phyloP scores from a whole-genome alignment of 2,113 vertebrate genomes.

The Thalassoma bifasciatum region DNA sequence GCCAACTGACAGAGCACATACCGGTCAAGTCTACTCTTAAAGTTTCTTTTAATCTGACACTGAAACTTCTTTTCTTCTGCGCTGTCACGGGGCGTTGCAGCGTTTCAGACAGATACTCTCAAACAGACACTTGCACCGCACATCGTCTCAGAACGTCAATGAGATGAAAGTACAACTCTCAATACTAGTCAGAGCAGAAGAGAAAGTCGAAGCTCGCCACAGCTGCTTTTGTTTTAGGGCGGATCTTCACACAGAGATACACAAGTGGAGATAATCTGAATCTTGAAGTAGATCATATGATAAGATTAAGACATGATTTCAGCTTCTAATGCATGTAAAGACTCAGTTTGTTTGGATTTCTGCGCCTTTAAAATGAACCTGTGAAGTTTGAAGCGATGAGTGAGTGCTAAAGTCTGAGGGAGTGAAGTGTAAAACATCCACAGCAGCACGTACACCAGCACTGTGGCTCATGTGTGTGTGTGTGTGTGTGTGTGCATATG shows the following conservation, averaged over 20 bases:
- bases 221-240: conserved; percentile 4
- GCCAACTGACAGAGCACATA: conserved; percentile 15
- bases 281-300: background rate
- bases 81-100: conserved; percentile 9
- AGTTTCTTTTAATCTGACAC: conserved; percentile 30
- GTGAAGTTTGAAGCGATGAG: background rate
- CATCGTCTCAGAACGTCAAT: conserved; percentile 44
- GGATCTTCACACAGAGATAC: background rate
- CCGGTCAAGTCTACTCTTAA: conserved; percentile 3
- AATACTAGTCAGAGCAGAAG: conserved; percentile 52
- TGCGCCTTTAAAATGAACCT: conserved; percentile 1
- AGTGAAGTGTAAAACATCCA: conserved; percentile 46
- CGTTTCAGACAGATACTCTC: conserved; percentile 33
- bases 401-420: conserved; percentile 9
- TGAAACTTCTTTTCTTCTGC: conserved; percentile 25
- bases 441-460: conserved; percentile 34
- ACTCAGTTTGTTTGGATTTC: conserved; percentile 6
- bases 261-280: background rate
- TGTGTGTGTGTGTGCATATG: conserved; percentile 47
- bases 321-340: background rate
- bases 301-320: conserved; percentile 1
- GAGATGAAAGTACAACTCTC: conserved; percentile 44
- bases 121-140: conserved; percentile 53
- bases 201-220: conserved; percentile 49
- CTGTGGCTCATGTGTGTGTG: background rate